These are phyloP conservation scores for Siniperca chuatsi DNA, from an alignment of 2,113 vertebrate species.

Conservation along the genomic window DNA sequence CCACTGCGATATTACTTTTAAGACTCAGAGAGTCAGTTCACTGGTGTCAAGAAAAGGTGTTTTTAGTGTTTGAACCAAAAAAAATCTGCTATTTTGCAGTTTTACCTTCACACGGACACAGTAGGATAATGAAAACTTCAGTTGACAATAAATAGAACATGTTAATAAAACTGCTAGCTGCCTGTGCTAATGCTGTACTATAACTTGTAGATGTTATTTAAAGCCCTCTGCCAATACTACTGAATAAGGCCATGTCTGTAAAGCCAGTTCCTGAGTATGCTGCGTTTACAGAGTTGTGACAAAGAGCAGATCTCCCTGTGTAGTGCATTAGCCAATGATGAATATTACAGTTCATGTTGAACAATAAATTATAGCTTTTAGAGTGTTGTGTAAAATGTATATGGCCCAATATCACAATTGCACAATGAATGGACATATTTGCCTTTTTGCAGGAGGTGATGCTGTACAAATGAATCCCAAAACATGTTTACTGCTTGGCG, in stretches of 20 bases:
- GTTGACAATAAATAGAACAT: not conserved
- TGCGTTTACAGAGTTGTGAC: slow-evolving; percentile 58
- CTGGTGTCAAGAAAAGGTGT: not conserved
- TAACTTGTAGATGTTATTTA: slow-evolving; percentile 12
- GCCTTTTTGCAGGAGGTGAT: not conserved
- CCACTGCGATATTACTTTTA: not conserved
- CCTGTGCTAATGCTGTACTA: not conserved
- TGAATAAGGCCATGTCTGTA: slow-evolving; percentile 62
- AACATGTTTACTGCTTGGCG: no score
- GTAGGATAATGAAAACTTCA: not conserved
- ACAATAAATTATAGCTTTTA: not conserved
- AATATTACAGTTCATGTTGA: not conserved
- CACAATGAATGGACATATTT: no score
- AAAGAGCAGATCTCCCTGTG: slow-evolving; percentile 31
- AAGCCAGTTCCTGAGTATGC: slow-evolving; percentile 16
- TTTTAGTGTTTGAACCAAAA: not conserved
- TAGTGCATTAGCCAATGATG: not conserved
- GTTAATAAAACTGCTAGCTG: not conserved
- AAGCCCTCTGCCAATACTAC: slow-evolving; percentile 46
- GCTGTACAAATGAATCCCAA: not conserved
- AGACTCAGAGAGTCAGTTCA: not conserved
- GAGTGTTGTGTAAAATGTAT: not conserved
- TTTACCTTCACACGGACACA: not conserved
- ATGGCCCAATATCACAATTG: no score
- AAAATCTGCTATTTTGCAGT: not conserved